Conservation (phyloP, 2,888 invertebrate genomes). For the Chaitophorus viminalis region DNA sequence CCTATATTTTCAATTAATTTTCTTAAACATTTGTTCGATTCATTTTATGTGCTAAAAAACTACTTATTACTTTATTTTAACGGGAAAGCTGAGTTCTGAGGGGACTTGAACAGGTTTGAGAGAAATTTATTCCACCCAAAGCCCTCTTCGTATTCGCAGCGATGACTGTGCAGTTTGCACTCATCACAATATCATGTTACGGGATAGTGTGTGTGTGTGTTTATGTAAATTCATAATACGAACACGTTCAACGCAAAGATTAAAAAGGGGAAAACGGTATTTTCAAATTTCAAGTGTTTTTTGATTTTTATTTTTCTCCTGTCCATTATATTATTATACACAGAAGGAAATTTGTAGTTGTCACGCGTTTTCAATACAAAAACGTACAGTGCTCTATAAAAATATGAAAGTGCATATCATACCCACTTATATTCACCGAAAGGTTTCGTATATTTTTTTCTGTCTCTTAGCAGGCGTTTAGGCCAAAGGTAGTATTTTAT, state of each 20-base stretch:
- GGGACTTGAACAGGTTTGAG: background rate
- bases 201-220: background rate
- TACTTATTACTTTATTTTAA: no score
- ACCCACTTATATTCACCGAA: background rate
- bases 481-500: no score
- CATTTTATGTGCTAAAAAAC: no score
- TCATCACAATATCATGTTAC: background rate
- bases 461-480: background rate
- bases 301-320: background rate
- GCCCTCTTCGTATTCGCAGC: background rate
- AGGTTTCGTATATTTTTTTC: background rate
- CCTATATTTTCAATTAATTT: no score
- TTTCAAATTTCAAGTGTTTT: background rate
- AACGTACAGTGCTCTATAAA: background rate
- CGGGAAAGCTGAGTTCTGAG: no score
- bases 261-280: background rate
- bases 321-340: background rate
- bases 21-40: no score
- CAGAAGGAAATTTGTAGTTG: slow-evolving; percentile 1
- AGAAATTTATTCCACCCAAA: background rate
- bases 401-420: background rate
- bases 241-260: background rate
- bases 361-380: background rate
- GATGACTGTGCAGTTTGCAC: background rate
- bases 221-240: no score